Percentiles rank a stretch among this genome's conserved stretches.
Conservation (phyloP, 2,888 invertebrate species). For the Ctena decussata region DNA sequence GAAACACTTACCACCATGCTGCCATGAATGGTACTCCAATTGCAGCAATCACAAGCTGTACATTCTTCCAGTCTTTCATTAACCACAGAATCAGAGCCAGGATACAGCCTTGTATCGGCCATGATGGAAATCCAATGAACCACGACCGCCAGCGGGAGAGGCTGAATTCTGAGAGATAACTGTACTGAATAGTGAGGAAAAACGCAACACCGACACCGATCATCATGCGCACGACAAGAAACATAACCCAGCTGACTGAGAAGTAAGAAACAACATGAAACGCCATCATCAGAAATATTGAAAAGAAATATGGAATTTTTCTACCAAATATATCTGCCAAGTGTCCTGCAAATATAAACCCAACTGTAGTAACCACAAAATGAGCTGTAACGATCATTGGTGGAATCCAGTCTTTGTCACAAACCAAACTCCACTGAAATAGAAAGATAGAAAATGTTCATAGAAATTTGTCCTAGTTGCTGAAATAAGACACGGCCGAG, state of each 20-base stretch:
- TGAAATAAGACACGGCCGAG: no score
- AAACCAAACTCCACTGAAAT: constrained; percentile 51
- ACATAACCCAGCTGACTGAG: constrained; percentile 45
- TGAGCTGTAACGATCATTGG: constrained; percentile 41
- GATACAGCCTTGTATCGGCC: constrained; percentile 23
- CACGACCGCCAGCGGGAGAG: constrained; percentile 45
- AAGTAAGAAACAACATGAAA: constrained; percentile 31
- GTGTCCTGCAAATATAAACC: constrained; percentile 43
- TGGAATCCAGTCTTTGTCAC: constrained; percentile 46
- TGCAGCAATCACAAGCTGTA: constrained; percentile 65
- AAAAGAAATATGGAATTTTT: constrained; percentile 36
- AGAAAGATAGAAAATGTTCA: no score
- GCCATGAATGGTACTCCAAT: constrained; percentile 38
- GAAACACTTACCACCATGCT: background rate
- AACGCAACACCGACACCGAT: constrained; percentile 35
- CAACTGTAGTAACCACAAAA: constrained; percentile 30
- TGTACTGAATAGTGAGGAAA: constrained; percentile 45
- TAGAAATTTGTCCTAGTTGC: no score
- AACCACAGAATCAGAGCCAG: constrained; percentile 51
- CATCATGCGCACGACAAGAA: constrained; percentile 23
- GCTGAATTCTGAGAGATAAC: constrained; percentile 44
- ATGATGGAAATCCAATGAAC: constrained; percentile 46
- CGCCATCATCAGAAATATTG: constrained; percentile 24
- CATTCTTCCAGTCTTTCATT: constrained; percentile 63
- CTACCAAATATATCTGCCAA: constrained; percentile 47